A percentile compares a stretch with the other conserved stretches of the same genome.
These are phyloP conservation scores for Teleogryllus oceanicus DNA, from an alignment of 2,888 invertebrate species.

Conservation along the genomic window DNA sequence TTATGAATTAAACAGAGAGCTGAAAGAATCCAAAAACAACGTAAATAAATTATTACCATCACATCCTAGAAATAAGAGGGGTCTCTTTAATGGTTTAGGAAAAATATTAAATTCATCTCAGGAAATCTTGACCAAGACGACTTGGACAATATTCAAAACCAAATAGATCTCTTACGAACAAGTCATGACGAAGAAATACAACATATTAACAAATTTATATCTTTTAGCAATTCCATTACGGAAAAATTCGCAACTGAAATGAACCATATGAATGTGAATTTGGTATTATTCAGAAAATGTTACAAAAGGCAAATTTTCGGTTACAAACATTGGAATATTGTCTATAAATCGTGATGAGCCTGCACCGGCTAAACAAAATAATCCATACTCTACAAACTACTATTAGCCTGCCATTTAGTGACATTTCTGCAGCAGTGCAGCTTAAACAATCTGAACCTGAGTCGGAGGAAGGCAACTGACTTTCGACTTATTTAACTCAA, in stretches of 20 bases:
- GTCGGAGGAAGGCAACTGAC: no score
- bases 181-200: neutral
- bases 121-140: neutral
- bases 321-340: no score
- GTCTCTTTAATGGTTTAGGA: neutral
- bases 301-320: no score
- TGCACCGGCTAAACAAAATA: no score
- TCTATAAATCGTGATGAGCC: no score
- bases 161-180: neutral
- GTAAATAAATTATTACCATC: neutral
- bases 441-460: no score
- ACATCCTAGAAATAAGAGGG: neutral
- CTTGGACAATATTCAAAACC: neutral
- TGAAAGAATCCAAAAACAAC: neutral
- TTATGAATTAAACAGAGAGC: neutral
- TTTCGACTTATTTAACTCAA: no score
- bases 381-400: no score
- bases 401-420: no score
- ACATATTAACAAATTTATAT: neutral
- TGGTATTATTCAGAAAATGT: no score
- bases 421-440: no score
- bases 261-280: no score
- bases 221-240: neutral
- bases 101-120: neutral
- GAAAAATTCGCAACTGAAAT: neutral